Evolutionary conservation across 1,140 invertebrate genomes (phyloP), one percentile per base, ranked within the genome.

Genomic region (Drosophila watanabei): DNA sequence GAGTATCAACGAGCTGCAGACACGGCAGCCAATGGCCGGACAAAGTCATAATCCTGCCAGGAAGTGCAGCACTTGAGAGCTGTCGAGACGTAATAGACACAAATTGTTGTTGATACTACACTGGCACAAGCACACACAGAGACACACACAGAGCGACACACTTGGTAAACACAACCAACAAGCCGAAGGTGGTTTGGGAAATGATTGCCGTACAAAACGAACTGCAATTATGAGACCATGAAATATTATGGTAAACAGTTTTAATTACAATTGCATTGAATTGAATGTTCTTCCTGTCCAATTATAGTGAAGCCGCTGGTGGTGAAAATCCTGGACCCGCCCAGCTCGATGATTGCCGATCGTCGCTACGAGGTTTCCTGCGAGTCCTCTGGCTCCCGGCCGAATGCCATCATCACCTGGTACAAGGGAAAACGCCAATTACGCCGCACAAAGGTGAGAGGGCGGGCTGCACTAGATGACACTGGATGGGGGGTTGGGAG

Each of bases 371-470:
- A 97, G 91, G 95, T 98, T 20, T 94, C 95, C 58, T 98, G 98
- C 92, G 95, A 97, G 91, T 97, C 97, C 5, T 95, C 95, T 11
- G 98, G 97, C 51, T 97, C 97, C 10, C 94, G 97, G 64, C 98
- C 98, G 48, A 95, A 97, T 3, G 97, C 97, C 28, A 95, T 97
- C 83, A 96, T 98, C 84, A 97, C 97, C 1, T 98, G 97, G 97
- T 97, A 97, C 94, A 97, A 97, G 92, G 97, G 96, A 82, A 96
- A 96, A 92, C 94, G 96, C 78, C 95, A 96, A 87, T 95, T 97
- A 63, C 96, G 96, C 92, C 95, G 96, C 88, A 96, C 96, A 60
- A 96, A 95, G 94, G 96, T 97, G 93, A 95, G 92, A 82, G 60
- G 39, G 28, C 13, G 33, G 33, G 30, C 33, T 30, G 51, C 52